These are phyloP conservation scores for Branchellion lobata DNA, from an alignment of 2,888 invertebrate genomes.

Conservation along the genomic window DNA sequence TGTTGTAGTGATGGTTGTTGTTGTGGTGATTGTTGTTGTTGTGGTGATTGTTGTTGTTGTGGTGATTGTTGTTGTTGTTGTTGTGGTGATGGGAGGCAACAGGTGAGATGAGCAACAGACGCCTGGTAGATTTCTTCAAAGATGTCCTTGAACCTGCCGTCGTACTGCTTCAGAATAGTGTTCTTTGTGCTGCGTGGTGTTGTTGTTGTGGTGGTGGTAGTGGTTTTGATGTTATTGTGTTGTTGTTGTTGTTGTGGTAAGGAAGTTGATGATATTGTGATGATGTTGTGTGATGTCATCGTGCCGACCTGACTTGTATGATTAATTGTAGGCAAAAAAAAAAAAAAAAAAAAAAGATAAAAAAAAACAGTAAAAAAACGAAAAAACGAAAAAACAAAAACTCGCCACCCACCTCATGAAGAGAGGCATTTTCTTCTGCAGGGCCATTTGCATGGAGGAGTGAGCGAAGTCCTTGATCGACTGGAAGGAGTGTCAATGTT, in stretches of 20 bases:
- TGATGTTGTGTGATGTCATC: no score
- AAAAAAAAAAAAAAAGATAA: no score
- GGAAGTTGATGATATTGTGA: neutral
- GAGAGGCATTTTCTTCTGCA: conserved; percentile 80
- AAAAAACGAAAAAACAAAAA: no score
- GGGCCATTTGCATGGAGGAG: conserved; percentile 85
- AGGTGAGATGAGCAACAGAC: conserved; percentile 52
- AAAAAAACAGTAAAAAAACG: no score
- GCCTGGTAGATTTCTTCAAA: conserved; percentile 89
- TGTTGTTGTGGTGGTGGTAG: neutral
- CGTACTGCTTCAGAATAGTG: conserved; percentile 91
- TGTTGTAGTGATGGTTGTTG: neutral
- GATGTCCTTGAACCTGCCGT: conserved; percentile 93
- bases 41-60: neutral
- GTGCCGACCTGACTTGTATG: no score
- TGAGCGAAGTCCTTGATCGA: conserved; percentile 82
- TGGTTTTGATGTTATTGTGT: neutral
- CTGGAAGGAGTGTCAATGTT: conserved; percentile 57
- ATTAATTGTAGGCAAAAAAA: no score
- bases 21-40: neutral
- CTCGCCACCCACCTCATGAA: conserved; percentile 73
- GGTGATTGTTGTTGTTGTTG: neutral
- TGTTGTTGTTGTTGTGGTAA: neutral
- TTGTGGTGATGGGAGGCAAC: neutral
- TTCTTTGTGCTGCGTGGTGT: conserved; percentile 77